Evolutionary conservation across 2,888 invertebrate species (phyloP), one percentile per base, ranked within the genome.

Genomic region (Amorpha juglandis): DNA sequence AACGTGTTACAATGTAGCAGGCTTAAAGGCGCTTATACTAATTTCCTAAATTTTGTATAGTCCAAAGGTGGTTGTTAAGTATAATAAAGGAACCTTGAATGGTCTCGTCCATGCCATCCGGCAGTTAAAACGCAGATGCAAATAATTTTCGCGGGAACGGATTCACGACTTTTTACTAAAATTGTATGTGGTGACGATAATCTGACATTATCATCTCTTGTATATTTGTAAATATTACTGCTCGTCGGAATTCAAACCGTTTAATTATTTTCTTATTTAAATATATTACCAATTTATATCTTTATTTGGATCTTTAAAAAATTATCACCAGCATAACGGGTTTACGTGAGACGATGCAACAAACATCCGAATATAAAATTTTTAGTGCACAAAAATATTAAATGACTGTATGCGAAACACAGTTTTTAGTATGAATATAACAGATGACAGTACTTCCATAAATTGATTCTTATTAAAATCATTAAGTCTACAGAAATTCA

Each of bases 91-190:
- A 74, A 73, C 80, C 82, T 78, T 83, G 78, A 78, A 78, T 77
- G 70, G 68, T 76, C 72, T 77, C 19, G 9, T 82, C 79, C 79
- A 74, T 79, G 76, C 80, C 83, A 83, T 83, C 83, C 81, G 85
- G 81, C 76, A 80, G 82, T 87, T 81, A 81, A 82, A 79, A 75
- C 76, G 78, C 84, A 86, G 84, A 84, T 86, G 86, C 75, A 77
- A 78, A 81, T 82, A 77, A 77, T 79, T 81, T 78, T 68, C 67
- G 72, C 63, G 64, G 70, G 69, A 75, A 75, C 73, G 71, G 70
- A 77, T 78, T 76, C 53, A 68, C 65, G 63, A 62, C 53, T 38
- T 45, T 69, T 65, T 63, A 52, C n/a, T 27, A 19, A 52, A 51
- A 51, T 71, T 67, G 33, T 68, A 67, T 9, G n/a, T 16, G 19